Evolutionary conservation across 1,140 invertebrate species (phyloP).

Genomic region (Apolygus lucorum): DNA sequence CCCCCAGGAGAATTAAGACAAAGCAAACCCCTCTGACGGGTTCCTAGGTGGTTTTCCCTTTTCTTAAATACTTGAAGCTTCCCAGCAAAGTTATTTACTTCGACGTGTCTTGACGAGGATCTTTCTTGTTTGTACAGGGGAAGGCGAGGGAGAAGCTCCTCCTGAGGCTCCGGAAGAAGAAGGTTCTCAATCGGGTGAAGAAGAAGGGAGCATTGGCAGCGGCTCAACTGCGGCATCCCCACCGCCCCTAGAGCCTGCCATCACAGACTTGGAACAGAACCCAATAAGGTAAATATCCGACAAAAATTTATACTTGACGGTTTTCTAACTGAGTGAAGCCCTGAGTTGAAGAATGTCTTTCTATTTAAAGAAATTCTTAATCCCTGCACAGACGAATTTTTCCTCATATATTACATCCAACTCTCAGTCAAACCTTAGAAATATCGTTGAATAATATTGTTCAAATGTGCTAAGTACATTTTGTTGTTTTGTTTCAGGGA

Average conservation of each 20-base stretch:
- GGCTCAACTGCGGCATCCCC: constrained; percentile 32
- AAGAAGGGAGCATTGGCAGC: constrained; percentile 33
- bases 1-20: constrained; percentile 24
- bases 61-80: constrained; percentile 19
- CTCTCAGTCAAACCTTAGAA: no score
- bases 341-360: no score
- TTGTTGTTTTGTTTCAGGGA: constrained; percentile 56
- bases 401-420: no score
- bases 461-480: neutral
- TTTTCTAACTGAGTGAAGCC: no score
- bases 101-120: neutral
- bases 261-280: constrained; percentile 25
- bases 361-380: no score
- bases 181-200: constrained; percentile 33
- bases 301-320: no score
- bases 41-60: neutral
- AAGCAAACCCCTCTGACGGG: constrained; percentile 21
- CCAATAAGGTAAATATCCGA: constrained; percentile 17
- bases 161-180: constrained; percentile 36
- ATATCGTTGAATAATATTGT: constrained; percentile 19
- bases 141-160: constrained; percentile 37
- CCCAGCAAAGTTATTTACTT: constrained; percentile 10
- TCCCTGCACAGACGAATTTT: no score
- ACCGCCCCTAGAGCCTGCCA: constrained; percentile 31
- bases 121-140: constrained; percentile 33